Evolutionary conservation across 2,797 vertebrate species (phyloP).

Genomic region (Xenentodon cancila): DNA sequence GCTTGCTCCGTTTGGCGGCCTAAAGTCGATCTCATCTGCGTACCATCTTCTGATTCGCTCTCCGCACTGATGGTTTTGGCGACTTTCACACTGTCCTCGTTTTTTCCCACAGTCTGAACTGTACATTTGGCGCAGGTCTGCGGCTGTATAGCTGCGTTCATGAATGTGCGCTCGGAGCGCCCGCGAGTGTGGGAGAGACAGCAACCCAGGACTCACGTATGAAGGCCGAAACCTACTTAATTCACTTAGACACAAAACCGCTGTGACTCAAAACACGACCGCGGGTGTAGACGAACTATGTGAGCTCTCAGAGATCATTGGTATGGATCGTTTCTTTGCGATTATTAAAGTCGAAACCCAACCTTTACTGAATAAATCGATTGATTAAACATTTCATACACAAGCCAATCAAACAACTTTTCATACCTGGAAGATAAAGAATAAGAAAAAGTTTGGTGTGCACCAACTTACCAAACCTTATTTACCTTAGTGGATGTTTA

Average conservation of each 20-base stretch:
- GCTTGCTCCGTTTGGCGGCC: constrained; percentile 66
- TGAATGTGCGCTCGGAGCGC: neutral
- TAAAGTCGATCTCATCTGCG: constrained; percentile 44
- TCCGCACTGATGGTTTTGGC: constrained; percentile 42
- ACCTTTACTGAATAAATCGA: no score
- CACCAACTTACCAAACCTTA: no score
- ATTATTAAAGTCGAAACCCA: no score
- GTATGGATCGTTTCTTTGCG: no score
- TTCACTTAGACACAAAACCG: neutral
- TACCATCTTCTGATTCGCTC: constrained; percentile 53
- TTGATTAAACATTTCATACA: no score
- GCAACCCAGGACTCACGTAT: no score
- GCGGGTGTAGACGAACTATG: no score
- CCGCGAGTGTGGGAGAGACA: constrained; percentile 20
- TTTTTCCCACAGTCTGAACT: constrained; percentile 65
- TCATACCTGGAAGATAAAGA: no score
- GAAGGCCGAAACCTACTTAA: constrained; percentile 26
- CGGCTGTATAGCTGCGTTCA: constrained; percentile 38
- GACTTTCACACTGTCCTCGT: constrained; percentile 57
- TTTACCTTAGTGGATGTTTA: no score
- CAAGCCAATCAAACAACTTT: no score
- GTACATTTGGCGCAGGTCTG: constrained; percentile 67
- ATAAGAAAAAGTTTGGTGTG: no score
- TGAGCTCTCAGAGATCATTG: no score
- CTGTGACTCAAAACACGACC: neutral